Evolutionary conservation across 2,888 invertebrate species (phyloP).

Genomic region (Cenopis cana): DNA sequence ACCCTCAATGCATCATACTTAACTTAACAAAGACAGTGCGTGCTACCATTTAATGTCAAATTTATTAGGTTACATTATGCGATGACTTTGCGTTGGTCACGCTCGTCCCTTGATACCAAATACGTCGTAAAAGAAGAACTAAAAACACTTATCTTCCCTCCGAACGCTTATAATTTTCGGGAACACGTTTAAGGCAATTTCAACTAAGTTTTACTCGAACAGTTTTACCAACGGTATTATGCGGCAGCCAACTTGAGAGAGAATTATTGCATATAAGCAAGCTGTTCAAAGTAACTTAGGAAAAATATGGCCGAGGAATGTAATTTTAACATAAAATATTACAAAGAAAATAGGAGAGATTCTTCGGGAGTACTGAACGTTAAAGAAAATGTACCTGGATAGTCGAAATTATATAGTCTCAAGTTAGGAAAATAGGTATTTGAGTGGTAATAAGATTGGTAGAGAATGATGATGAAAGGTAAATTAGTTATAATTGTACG

Average conservation of each 20-base stretch:
- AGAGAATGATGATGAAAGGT: too few species aligned
- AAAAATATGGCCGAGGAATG: conserved; percentile 59
- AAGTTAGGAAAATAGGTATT: too few species aligned
- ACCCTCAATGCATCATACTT: conserved; percentile 7
- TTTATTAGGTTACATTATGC: conserved; percentile 20
- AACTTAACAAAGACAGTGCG: conserved; percentile 16
- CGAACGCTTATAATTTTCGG: conserved; percentile 24
- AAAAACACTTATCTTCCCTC: conserved; percentile 27
- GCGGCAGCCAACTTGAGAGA: conserved; percentile 50
- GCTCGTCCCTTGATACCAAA: conserved; percentile 28
- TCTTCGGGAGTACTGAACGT: conserved; percentile 28
- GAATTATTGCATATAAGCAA: conserved; percentile 47
- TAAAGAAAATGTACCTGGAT: background rate
- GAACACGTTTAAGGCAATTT: conserved; percentile 36
- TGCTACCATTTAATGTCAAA: conserved; percentile 24
- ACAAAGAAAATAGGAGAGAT: conserved; percentile 45
- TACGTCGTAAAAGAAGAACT: conserved; percentile 18
- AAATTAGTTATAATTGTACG: too few species aligned
- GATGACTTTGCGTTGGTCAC: conserved; percentile 27
- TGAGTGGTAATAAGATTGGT: too few species aligned
- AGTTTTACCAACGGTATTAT: conserved; percentile 46
- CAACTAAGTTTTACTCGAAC: conserved; percentile 23
- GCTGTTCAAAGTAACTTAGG: conserved; percentile 53
- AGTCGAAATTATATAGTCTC: conserved; percentile 1
- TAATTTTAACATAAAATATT: conserved; percentile 63